These are phyloP conservation scores for Tipula unca DNA, from an alignment of 2,888 invertebrate species.

Conservation along the genomic window DNA sequence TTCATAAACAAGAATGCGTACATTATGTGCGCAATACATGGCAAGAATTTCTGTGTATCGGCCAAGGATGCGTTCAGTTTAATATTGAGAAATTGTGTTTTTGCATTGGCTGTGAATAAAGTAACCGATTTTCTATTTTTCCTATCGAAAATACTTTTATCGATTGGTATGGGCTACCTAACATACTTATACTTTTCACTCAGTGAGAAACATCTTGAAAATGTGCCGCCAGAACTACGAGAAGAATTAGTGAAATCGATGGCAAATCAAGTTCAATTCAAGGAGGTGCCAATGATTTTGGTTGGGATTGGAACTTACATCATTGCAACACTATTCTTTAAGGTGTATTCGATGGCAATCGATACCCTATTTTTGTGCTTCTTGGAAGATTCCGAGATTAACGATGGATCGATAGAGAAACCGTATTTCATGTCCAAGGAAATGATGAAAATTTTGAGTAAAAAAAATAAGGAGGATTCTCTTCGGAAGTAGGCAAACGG, in stretches of 20 bases:
- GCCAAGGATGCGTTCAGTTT: slow-evolving; percentile 85
- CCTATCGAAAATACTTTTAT: slow-evolving; percentile 79
- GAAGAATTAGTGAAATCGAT: background rate
- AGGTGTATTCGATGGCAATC: slow-evolving; percentile 94
- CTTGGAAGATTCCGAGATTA: slow-evolving; percentile 90
- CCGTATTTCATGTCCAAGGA: slow-evolving; percentile 93
- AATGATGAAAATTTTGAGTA: slow-evolving; percentile 82
- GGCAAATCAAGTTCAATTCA: slow-evolving; percentile 52
- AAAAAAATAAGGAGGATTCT: slow-evolving; percentile 39
- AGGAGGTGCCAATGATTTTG: slow-evolving; percentile 72
- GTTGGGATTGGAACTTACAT: slow-evolving; percentile 78
- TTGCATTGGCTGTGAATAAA: slow-evolving; percentile 72
- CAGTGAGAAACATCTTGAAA: slow-evolving; percentile 41
- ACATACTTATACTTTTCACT: slow-evolving; percentile 63
- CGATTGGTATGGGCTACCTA: slow-evolving; percentile 63
- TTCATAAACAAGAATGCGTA: slow-evolving; percentile 77
- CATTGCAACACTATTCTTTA: slow-evolving; percentile 83
- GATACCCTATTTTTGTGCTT: slow-evolving; percentile 95
- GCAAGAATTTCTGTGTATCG: slow-evolving; percentile 81
- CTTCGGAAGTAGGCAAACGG: background rate
- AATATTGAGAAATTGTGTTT: slow-evolving; percentile 73
- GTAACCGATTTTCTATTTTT: slow-evolving; percentile 89
- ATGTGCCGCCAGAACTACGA: background rate
- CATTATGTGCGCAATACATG: slow-evolving; percentile 93
- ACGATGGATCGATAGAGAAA: slow-evolving; percentile 83